A percentile compares a stretch with the other conserved stretches of the same genome.
phyloP scores from a whole-genome alignment of 2,888 invertebrate species.

The Caenorhabditis sp. region DNA sequence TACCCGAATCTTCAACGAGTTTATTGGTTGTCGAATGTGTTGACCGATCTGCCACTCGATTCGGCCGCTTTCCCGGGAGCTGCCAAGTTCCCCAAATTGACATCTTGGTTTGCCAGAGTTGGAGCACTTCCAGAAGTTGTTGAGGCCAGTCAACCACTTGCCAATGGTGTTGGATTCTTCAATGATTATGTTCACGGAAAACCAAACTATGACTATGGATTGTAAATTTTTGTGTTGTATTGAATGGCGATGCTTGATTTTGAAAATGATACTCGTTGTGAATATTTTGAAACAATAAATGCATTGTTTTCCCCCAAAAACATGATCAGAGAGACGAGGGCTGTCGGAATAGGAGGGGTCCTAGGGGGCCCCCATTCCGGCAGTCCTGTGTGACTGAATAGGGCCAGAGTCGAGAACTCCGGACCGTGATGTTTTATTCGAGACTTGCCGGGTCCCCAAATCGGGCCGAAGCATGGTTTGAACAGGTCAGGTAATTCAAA shows the following conservation, averaged over 20 bases:
- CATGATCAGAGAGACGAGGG: no score
- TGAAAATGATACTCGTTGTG: neutral
- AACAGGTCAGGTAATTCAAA: no score
- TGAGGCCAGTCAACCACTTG: conserved; percentile 25
- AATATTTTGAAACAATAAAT: no score
- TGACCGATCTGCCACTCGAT: conserved; percentile 14
- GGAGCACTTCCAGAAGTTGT: conserved; percentile 33
- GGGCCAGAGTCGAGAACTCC: no score
- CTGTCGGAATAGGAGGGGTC: no score
- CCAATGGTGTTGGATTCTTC: conserved; percentile 22
- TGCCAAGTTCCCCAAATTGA: conserved; percentile 22
- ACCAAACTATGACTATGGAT: conserved; percentile 31
- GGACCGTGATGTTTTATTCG: no score
- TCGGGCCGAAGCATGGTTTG: no score
- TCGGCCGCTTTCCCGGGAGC: conserved; percentile 21
- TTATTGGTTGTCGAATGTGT: conserved; percentile 18
- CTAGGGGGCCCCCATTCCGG: no score
- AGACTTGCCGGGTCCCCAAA: no score
- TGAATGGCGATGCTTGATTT: neutral
- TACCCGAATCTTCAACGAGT: conserved; percentile 31
- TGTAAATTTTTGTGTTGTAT: conserved; percentile 12
- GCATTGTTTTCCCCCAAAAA: no score
- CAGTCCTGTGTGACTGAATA: no score
- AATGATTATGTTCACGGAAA: conserved; percentile 15
- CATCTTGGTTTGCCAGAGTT: conserved; percentile 18